Base-by-base conservation (phyloP, 2,797 vertebrate genomes). In the Enteromius paludinosus region DNA sequence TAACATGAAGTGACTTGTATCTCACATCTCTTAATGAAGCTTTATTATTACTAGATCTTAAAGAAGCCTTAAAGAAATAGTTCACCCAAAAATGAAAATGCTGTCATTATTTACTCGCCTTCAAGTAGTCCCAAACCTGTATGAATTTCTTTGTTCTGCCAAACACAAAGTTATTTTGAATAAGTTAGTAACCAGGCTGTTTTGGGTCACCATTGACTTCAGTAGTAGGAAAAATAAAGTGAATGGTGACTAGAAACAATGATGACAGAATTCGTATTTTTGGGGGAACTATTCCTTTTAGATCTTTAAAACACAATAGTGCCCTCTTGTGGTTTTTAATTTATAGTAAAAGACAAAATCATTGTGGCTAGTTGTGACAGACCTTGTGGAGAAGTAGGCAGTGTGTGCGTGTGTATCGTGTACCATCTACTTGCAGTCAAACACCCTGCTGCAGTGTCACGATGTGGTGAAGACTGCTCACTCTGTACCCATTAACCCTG, bases 301-400 rank as follows among this genome's bases (percentile, higher is more conserved):
- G 38, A 38, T 23, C 3, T 28, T 35, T 54, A 23, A 69, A 79
- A 41, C 47, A 65, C 38, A 69, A 61, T n/a, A 65, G 25, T 1
- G n/a, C 28, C 71, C 20, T 52, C 33, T 35, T 69, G 45, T 65
- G 75, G 78, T 65, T n/a, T 88, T 14, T 41, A 15, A 28, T 74
- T 73, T 7, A 33, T 35, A 78, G 20, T 35, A 23, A 38, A 65
- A 65, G 18, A 35, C 4, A 61, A 43, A 43, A 23, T 59, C n/a
- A 7, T n/a, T 12, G 18, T 3, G 43, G 12, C 49, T 52, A 35
- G 25, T 66, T 49, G 20, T 35, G 12, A 62, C 43, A 61, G 23
- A 2, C 14, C n/a, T 41, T 25, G 20, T 75, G 52, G 14, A 75
- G 25, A 52, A 33, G 12, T 15, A 20, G 0, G 17, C 45, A 20